A percentile compares a stretch with the other conserved stretches of the same genome.
These are phyloP conservation scores for Melieria omissa DNA, from an alignment of 2,888 invertebrate species.

Conservation along the genomic window DNA sequence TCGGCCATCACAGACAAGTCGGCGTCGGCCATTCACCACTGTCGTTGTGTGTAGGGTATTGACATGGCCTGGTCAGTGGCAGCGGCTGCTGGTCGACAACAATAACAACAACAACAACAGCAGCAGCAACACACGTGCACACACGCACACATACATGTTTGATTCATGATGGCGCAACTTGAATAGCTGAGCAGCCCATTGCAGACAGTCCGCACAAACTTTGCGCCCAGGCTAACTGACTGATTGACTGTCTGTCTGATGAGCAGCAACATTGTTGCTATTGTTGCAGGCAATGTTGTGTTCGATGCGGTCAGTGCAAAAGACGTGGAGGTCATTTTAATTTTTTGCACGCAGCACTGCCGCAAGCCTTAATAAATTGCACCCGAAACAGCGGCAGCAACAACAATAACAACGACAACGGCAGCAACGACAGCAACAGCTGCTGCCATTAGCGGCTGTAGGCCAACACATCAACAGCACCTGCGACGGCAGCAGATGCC, in stretches of 20 bases:
- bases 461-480: neutral
- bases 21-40: neutral
- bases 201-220: too few relatives aligned
- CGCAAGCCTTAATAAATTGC: conserved; percentile 4
- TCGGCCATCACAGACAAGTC: neutral
- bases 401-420: neutral
- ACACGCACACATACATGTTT: neutral
- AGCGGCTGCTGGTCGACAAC: neutral
- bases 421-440: neutral
- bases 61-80: neutral
- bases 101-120: neutral
- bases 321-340: neutral
- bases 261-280: conserved; percentile 1
- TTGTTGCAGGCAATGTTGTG: conserved; percentile 7
- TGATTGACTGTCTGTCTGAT: neutral
- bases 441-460: neutral
- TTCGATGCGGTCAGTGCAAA: neutral
- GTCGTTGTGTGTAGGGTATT: too few relatives aligned
- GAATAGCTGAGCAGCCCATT: neutral
- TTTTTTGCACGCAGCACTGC: neutral
- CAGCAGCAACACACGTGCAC: neutral
- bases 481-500: neutral
- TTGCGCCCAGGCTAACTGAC: too few relatives aligned
- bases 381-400: conserved; percentile 2
- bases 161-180: conserved; percentile 9